A percentile compares a stretch with the other conserved stretches of the same genome.
Conservation (phyloP, 2,113 vertebrate species). For the Salvelinus fontinalis region DNA sequence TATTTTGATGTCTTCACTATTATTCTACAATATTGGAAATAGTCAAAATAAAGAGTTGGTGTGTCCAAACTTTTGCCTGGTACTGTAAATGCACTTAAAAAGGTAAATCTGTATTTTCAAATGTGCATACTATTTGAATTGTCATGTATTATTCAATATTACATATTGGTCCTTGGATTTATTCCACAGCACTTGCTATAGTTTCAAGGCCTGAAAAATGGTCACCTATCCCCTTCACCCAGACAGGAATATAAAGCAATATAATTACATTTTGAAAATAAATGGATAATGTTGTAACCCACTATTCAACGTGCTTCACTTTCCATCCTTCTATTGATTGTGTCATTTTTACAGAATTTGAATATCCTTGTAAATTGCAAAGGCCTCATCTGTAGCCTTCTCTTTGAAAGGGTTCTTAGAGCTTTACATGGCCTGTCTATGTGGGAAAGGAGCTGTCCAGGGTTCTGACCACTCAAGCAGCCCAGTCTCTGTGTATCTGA, state of each 20-base stretch:
- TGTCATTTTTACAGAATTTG: conserved; percentile 9
- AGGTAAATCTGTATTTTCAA: background rate
- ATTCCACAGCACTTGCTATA: background rate
- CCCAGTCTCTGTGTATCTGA: background rate
- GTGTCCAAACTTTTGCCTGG: too few relatives aligned
- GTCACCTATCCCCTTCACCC: conserved; percentile 5
- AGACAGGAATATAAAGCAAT: conserved; percentile 17
- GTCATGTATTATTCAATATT: background rate
- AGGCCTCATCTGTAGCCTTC: background rate
- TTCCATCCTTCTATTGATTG: conserved; percentile 27
- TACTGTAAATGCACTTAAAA: background rate
- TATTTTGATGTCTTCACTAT: too few relatives aligned
- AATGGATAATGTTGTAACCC: conserved; percentile 34
- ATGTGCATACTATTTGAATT: background rate
- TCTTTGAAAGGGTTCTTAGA: background rate
- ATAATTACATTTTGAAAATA: conserved; percentile 27
- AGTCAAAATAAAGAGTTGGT: too few relatives aligned
- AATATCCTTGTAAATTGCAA: background rate
- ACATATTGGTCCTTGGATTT: background rate
- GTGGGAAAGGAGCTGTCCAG: conserved; percentile 54
- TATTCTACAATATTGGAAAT: too few relatives aligned
- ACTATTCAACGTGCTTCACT: conserved; percentile 8
- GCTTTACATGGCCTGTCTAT: background rate
- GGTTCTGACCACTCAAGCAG: conserved; percentile 39
- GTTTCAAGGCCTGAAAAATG: background rate